Evolutionary conservation across 2,797 vertebrate genomes (phyloP).

Genomic region (Craterocephalus amniculus): DNA sequence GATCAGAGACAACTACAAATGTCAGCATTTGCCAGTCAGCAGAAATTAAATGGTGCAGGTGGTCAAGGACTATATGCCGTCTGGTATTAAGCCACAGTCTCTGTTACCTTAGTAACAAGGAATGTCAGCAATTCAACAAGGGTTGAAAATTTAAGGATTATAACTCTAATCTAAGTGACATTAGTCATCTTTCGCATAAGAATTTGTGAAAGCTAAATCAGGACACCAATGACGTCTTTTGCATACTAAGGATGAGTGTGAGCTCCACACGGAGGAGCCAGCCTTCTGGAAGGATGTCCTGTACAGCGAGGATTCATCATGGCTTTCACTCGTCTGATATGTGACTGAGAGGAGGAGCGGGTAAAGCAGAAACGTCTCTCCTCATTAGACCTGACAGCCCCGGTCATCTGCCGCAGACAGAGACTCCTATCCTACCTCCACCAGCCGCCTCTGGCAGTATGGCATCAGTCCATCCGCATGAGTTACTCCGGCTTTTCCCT

Average conservation of each 20-base stretch:
- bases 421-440: constrained; percentile 50
- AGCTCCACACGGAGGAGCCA: constrained; percentile 3
- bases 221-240: too few species aligned
- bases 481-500: constrained; percentile 56
- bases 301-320: constrained; percentile 47
- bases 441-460: constrained; percentile 34
- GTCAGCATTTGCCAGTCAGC: neutral
- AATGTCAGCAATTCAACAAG: neutral
- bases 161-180: neutral
- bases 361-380: constrained; percentile 47
- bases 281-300: neutral
- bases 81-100: neutral
- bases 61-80: neutral
- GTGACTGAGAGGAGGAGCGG: constrained; percentile 43
- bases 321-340: constrained; percentile 40
- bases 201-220: neutral
- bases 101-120: constrained; percentile 28
- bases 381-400: constrained; percentile 57
- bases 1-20: neutral
- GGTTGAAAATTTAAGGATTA: neutral
- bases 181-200: neutral
- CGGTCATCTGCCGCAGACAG: constrained; percentile 42
- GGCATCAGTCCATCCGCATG: constrained; percentile 51
- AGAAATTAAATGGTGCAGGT: neutral
- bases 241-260: constrained; percentile 9